Evolutionary conservation across 2,113 vertebrate genomes (phyloP).

Genomic region (Alectura lathami): DNA sequence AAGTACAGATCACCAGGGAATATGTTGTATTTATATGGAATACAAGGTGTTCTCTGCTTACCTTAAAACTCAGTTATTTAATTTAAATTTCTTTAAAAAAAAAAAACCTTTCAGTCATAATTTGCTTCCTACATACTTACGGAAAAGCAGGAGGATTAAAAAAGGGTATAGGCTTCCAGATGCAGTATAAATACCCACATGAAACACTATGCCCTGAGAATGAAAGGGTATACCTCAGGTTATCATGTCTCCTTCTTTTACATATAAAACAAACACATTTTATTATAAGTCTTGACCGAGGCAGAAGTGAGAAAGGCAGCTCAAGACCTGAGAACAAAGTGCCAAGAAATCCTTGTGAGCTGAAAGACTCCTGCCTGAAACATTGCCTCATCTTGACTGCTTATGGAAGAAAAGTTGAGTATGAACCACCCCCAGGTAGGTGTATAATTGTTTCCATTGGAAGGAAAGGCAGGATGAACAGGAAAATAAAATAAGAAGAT

Average conservation of each 20-base stretch:
- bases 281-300: not conserved
- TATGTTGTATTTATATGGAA: not conserved
- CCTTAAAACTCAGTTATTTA: not conserved
- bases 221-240: not conserved
- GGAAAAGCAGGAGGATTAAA: not conserved
- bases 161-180: not conserved
- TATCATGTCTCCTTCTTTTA: not conserved
- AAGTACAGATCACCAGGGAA: not conserved
- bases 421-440: not conserved
- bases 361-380: not conserved
- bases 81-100: not conserved
- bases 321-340: not conserved
- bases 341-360: not conserved
- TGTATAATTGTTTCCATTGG: not conserved
- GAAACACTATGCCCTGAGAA: not conserved
- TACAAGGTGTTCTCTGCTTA: not conserved
- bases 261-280: not conserved
- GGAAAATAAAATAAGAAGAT: not conserved
- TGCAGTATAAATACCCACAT: not conserved
- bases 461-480: not conserved
- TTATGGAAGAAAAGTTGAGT: not conserved
- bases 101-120: not conserved
- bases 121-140: not conserved
- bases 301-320: not conserved
- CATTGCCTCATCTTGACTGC: not conserved